Base-by-base conservation (phyloP, 2,888 invertebrate genomes). In the Erannis defoliaria region DNA sequence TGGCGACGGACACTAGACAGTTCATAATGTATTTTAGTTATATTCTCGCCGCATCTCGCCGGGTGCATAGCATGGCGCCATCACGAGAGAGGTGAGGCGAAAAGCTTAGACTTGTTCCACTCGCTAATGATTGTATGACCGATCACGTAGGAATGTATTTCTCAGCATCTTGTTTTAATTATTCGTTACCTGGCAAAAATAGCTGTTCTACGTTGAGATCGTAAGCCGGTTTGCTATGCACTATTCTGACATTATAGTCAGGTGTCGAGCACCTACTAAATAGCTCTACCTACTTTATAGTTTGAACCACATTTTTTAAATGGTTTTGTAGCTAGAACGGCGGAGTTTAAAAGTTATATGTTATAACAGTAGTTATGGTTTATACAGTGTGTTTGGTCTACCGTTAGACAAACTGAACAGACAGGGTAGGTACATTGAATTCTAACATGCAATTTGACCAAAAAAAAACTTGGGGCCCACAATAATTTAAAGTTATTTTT, bases 141-240 rank as follows among this genome's bases (percentile, higher is more conserved):
- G 78, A 75, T 72, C 72, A 75, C 70, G 81, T 86, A 84, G 85
- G 86, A 81, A 84, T 88, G 81, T 78, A 85, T 73, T 79, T 82
- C 84, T 81, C 64, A 51, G 80, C 69, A 75, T 74, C 71, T 74
- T 75, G 8, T 84, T 83, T 83, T 75, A 68, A 73, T 75, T 72
- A 60, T 33, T n/a, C 10, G 9, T 14, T 33, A 8, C 16, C 31
- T 12, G 26, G 33, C 33, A n/a, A 18, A 53, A 53, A 53, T 59
- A 59, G 45, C 40, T 26, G 6, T 46, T 16, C 16, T 29, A 19
- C 38, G 43, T 31, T 56, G 38, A 23, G 31, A 38, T 51, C 50
- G 45, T 37, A 38, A 21, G 18, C 18, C 37, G 8, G 43, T 18
- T 43, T 45, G 6, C 26, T 29, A 3, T 14, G 2, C 23, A 23